phyloP scores from a whole-genome alignment of 2,113 vertebrate species.

The Daubentonia madagascariensis region DNA sequence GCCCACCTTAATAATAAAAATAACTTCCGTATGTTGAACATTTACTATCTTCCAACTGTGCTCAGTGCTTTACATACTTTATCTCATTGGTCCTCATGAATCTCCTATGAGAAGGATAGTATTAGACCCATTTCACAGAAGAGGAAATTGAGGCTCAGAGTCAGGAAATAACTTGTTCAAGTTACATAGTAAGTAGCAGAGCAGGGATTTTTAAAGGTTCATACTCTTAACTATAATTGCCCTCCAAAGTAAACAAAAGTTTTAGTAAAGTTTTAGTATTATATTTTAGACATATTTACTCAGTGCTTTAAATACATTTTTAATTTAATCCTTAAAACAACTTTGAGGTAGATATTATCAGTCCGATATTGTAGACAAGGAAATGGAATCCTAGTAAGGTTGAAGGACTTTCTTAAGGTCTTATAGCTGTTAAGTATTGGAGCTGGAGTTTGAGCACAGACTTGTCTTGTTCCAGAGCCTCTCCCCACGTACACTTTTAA shows the following conservation, averaged over 20 bases:
- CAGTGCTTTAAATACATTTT: background rate
- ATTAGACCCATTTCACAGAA: background rate
- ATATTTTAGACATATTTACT: background rate
- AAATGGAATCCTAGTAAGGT: background rate
- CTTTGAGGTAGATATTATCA: background rate
- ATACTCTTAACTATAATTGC: background rate
- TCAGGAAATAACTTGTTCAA: background rate
- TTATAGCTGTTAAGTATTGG: background rate
- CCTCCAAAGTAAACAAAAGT: background rate
- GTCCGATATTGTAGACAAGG: background rate
- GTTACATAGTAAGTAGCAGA: constrained; percentile 11
- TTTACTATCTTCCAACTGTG: background rate
- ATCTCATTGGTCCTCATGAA: background rate
- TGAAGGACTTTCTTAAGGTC: background rate
- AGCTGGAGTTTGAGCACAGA: constrained; percentile 1
- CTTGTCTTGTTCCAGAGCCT: background rate
- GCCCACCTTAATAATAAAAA: background rate
- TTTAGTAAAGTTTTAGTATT: constrained; percentile 2
- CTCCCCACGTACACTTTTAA: background rate
- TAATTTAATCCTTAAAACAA: constrained; percentile 19
- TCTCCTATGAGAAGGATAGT: background rate
- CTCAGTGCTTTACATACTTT: background rate
- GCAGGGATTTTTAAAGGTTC: constrained; percentile 24
- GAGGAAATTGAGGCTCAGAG: constrained; percentile 14
- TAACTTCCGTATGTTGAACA: background rate